phyloP scores from a whole-genome alignment of 2,888 invertebrate genomes.

The Watsonalla cultraria region DNA sequence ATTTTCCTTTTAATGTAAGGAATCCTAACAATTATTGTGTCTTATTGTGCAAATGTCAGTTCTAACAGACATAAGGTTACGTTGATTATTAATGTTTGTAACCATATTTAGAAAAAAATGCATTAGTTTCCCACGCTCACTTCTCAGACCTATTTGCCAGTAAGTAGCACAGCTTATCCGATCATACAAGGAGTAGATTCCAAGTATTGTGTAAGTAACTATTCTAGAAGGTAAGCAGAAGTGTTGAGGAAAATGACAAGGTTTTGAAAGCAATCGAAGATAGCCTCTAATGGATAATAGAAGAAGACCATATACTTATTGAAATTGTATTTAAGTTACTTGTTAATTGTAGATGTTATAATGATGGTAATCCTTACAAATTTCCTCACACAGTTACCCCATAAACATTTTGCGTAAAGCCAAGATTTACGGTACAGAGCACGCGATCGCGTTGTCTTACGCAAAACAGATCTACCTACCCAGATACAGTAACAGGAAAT shows the following conservation, averaged over 20 bases:
- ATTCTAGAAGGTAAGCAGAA: not conserved
- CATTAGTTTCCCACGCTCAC: not conserved
- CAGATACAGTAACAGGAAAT: conserved; percentile 31
- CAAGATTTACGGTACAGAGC: conserved; percentile 31
- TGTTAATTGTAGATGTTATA: no score
- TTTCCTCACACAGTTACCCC: conserved; percentile 5
- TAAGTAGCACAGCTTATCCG: not conserved
- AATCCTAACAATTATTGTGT: no score
- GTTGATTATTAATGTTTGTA: not conserved
- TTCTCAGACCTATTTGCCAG: not conserved
- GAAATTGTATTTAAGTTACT: no score
- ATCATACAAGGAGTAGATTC: not conserved
- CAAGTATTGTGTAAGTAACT: not conserved
- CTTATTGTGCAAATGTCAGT: no score
- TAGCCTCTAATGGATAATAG: no score
- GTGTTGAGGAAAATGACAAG: not conserved
- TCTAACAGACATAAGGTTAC: not conserved
- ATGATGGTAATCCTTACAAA: not conserved
- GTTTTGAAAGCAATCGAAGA: no score
- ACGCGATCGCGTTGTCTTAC: conserved; percentile 27
- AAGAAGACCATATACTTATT: no score
- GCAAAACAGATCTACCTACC: conserved; percentile 22
- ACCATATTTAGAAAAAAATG: not conserved
- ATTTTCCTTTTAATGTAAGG: no score
- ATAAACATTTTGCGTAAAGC: conserved; percentile 16